These are phyloP conservation scores for Denticeps clupeoides DNA, from an alignment of 2,797 vertebrate species.

Conservation along the genomic window DNA sequence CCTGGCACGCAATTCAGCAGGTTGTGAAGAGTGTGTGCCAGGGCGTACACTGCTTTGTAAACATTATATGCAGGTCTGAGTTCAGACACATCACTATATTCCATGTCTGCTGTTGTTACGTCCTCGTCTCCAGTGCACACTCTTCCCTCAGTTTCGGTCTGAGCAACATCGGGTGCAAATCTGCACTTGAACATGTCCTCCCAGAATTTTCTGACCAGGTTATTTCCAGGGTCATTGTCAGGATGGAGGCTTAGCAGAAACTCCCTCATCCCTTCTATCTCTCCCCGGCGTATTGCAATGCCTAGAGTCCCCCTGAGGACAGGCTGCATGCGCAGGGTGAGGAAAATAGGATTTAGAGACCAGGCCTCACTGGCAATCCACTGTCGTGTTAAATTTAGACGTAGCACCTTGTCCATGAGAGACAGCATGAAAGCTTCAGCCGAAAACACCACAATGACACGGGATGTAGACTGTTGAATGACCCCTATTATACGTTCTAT, in stretches of 20 bases:
- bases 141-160: constrained; percentile 13
- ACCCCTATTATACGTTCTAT: constrained; percentile 14
- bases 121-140: constrained; percentile 32
- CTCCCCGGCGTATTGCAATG: no score
- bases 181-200: constrained; percentile 28
- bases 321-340: no score
- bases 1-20: constrained; percentile 42
- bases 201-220: no score
- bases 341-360: no score
- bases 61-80: constrained; percentile 37
- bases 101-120: constrained; percentile 30
- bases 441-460: constrained; percentile 29
- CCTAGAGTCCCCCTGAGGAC: no score
- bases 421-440: constrained; percentile 24
- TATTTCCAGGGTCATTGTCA: no score
- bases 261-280: no score
- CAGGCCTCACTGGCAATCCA: no score
- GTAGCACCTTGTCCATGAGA: no score
- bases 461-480: constrained; percentile 27
- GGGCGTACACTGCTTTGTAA: constrained; percentile 52
- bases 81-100: constrained; percentile 32
- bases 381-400: no score
- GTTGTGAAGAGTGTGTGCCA: constrained; percentile 47
- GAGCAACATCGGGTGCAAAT: constrained; percentile 11
- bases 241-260: no score